A percentile compares a stretch with the other conserved stretches of the same genome.
Conservation (phyloP, 2,888 invertebrate species). For the Sinohyriopsis cumingii region DNA sequence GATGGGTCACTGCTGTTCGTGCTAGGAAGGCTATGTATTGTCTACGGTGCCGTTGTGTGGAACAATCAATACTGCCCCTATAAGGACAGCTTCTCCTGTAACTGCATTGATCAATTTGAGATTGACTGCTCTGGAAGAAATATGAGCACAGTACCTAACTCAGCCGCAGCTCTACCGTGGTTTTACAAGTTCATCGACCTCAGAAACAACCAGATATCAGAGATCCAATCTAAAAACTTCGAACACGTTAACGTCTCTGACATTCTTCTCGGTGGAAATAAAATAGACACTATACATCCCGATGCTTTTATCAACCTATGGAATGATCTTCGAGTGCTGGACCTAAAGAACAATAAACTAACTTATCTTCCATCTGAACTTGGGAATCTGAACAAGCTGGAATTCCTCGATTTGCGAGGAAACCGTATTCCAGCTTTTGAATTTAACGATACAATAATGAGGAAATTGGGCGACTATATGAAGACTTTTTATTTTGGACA, state of each 20-base stretch:
- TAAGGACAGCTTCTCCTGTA: too few species aligned
- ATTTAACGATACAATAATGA: slow-evolving; percentile 24
- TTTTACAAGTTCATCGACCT: neutral
- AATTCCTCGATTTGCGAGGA: slow-evolving; percentile 21
- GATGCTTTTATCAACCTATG: slow-evolving; percentile 28
- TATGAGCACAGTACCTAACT: too few species aligned
- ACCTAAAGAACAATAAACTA: slow-evolving; percentile 27
- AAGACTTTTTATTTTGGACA: too few species aligned
- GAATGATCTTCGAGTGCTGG: slow-evolving; percentile 18
- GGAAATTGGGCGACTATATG: slow-evolving; percentile 33
- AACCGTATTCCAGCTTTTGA: slow-evolving; percentile 25
- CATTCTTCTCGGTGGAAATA: slow-evolving; percentile 28
- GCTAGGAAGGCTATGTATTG: too few species aligned
- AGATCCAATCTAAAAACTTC: slow-evolving; percentile 14
- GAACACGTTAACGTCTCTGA: slow-evolving; percentile 20
- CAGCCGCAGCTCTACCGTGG: neutral
- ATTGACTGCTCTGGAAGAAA: too few species aligned
- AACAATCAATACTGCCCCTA: too few species aligned
- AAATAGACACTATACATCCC: slow-evolving; percentile 14
- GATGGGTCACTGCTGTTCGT: too few species aligned
- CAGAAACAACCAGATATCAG: slow-evolving; percentile 2
- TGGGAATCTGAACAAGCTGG: slow-evolving; percentile 16
- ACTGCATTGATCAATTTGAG: too few species aligned
- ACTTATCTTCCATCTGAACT: slow-evolving; percentile 16
- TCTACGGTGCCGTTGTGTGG: too few species aligned